Evolutionary conservation across 2,113 vertebrate species (phyloP).

Genomic region (Empidonax alnorum): DNA sequence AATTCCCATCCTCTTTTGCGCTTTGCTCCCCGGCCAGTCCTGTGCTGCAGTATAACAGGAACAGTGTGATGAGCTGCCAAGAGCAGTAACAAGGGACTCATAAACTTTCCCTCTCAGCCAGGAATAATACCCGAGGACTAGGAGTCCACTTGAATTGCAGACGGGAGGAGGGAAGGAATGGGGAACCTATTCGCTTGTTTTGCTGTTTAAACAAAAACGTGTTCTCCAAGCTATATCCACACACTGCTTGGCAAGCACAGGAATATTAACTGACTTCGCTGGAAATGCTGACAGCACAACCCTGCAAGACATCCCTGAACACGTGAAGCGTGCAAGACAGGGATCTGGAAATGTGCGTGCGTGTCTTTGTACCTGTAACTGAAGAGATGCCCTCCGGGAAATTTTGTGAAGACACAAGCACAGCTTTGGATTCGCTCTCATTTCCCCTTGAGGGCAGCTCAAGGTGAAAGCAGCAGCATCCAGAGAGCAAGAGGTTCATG

Average conservation of each 20-base stretch:
- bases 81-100: conserved; percentile 28
- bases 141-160: conserved; percentile 25
- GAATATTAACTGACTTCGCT: background rate
- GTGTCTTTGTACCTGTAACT: background rate
- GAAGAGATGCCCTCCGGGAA: background rate
- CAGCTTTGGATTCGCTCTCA: background rate
- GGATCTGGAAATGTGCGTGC: background rate
- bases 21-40: conserved; percentile 28
- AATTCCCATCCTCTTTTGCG: background rate
- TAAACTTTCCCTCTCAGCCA: conserved; percentile 42
- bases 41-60: conserved; percentile 37
- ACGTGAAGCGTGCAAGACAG: background rate
- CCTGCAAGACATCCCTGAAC: conserved; percentile 13
- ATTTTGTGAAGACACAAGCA: background rate
- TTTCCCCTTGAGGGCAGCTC: background rate
- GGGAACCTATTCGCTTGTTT: conserved; percentile 9
- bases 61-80: conserved; percentile 57
- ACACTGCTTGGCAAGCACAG: background rate
- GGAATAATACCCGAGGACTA: conserved; percentile 48
- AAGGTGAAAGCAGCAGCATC: background rate
- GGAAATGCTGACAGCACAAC: background rate
- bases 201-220: conserved; percentile 22
- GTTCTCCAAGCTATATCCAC: background rate
- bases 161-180: conserved; percentile 29
- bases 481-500: background rate